These are phyloP conservation scores for Furnarius figulus DNA, from an alignment of 2,113 vertebrate species.

Conservation along the genomic window DNA sequence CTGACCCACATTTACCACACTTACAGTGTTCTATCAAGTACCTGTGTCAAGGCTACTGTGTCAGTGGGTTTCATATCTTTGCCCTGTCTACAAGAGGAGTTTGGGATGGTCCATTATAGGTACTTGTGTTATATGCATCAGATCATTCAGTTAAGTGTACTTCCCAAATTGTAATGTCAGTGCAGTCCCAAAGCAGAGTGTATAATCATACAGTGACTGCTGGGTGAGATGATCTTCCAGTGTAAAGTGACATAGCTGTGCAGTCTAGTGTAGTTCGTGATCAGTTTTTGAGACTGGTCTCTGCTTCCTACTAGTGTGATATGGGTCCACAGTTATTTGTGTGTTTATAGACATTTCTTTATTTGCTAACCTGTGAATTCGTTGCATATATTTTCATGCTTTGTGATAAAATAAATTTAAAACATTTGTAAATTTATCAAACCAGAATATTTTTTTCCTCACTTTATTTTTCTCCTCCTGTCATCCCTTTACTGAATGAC, in stretches of 20 bases:
- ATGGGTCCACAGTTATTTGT: background rate
- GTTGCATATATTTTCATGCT: background rate
- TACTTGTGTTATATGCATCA: background rate
- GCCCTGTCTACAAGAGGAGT: background rate
- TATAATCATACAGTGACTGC: background rate
- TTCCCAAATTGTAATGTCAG: background rate
- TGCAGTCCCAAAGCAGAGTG: background rate
- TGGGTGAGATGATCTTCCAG: background rate
- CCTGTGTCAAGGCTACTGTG: background rate
- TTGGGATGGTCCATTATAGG: background rate
- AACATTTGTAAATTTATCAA: background rate
- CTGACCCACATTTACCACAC: background rate
- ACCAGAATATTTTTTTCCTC: background rate
- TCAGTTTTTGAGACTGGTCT: background rate
- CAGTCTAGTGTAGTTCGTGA: accelerated
- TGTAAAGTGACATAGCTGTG: background rate
- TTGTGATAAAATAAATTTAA: background rate
- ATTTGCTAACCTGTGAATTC: background rate
- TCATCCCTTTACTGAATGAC: background rate
- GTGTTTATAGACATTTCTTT: background rate
- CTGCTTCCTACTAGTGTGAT: background rate
- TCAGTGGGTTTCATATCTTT: background rate
- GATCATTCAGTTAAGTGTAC: background rate
- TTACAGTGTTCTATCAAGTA: accelerated
- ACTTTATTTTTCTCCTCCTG: background rate